Base-by-base conservation (phyloP, 2,797 vertebrate species). In the Triplophysa yarkandensis region DNA sequence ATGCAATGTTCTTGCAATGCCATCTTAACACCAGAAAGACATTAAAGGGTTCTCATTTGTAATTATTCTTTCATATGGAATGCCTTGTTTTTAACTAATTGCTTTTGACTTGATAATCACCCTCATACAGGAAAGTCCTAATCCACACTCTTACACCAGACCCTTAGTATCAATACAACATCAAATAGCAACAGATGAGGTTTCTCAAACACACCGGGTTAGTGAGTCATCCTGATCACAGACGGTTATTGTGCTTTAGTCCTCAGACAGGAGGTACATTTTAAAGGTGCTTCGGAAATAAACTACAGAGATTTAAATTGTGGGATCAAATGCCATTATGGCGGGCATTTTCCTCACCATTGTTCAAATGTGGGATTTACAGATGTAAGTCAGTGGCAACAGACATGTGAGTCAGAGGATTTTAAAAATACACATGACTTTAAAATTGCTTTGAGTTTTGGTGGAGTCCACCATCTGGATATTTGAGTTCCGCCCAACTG, bases 371-470 rank as follows among this genome's bases (percentile, higher is more conserved):
- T 48, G 27, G 74, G 78, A 71, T 80, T 78, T 77, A 21, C 62
- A 74, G 71, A 65, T 19, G 46, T 58, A 71, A 72, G 70, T 71
- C 74, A 74, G 55, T 30, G 44, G 58, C 70, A 64, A 43, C 32
- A 73, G 68, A 64, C 57, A 52, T 30, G 14, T 80, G 83, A 84
- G 32, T 81, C 78, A 82, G 76, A 61, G 69, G 69, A 77, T 62
- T 75, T 78, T 28, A 64, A 43, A 66, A 74, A 28, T 44, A 66
- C 65, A 73, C 65, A 73, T 62, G 61, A 58, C 65, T 41, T 74
- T 58, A 78, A 64, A 30, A 58, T 78, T 48, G 72, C 70, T 13
- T 16, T 21, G 34, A 48, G 44, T 19, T 62, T 68, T 58, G 61
- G 48, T 68, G 68, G 66, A 74, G 57, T 66, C 60, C 43, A 48